A percentile compares a stretch with the other conserved stretches of the same genome.
These are phyloP conservation scores for Sapajus apella DNA, from an alignment of 2,113 vertebrate species.

Conservation along the genomic window DNA sequence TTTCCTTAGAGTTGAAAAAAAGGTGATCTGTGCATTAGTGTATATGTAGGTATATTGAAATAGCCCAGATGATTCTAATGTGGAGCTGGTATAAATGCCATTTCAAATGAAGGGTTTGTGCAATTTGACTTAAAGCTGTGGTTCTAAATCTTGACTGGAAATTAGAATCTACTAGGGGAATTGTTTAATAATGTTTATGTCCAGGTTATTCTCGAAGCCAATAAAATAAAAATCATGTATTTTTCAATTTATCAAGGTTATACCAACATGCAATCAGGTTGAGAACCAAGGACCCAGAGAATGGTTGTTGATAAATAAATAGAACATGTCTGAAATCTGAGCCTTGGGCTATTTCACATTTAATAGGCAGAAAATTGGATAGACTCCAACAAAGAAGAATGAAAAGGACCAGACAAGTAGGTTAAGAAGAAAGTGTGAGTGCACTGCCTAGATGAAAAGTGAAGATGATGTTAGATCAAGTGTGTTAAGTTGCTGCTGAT, in stretches of 20 bases:
- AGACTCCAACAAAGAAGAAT: not conserved
- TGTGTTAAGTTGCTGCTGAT: not conserved
- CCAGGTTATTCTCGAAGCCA: not conserved
- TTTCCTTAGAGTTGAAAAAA: not conserved
- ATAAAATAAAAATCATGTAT: not conserved
- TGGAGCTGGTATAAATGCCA: not conserved
- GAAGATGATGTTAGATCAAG: not conserved
- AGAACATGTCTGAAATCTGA: not conserved
- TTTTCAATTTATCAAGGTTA: not conserved
- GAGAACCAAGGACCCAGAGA: not conserved
- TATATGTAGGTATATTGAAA: not conserved
- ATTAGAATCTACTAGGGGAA: not conserved
- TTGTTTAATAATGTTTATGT: not conserved
- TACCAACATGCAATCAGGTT: not conserved
- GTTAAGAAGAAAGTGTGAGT: not conserved
- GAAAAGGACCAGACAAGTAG: not conserved
- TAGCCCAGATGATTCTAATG: not conserved
- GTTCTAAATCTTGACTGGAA: not conserved
- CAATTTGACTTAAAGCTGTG: not conserved
- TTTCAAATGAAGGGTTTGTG: not conserved
- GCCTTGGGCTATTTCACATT: not conserved
- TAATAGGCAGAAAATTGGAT: not conserved
- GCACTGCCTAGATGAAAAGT: not conserved
- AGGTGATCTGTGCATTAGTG: too few relatives aligned
- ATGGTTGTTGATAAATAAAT: not conserved